Evolutionary conservation across 2,797 vertebrate species (phyloP), one percentile per base, ranked within the genome.

Genomic region (Nannoperca australis): DNA sequence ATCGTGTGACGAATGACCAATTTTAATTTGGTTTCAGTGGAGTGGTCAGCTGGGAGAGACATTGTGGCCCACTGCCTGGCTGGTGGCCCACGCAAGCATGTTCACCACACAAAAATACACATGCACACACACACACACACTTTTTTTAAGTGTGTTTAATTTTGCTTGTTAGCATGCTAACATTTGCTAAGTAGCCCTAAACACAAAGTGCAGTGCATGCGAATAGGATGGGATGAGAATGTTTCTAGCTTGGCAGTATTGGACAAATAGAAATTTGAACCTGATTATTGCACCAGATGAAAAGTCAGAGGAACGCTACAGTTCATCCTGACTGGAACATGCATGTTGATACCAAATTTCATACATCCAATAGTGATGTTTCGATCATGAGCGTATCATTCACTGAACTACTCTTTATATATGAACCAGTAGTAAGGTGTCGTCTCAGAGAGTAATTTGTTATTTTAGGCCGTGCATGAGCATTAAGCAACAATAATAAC

Each of bases 1-100:
- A 82, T 86, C 66, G 27, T 73, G 84, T 85, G 88, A 90, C 47
- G 3, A 91, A 85, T 82, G 78, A 86, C 68, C 80, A 73, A 80
- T 85, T 88, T 89, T 56, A 79, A 89, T 88, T 86, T 85, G 76
- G 74, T 76, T 86, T 87, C 63, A 63, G 47, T 32, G 55, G 49
- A 75, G 56, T 10, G 47, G 88, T 84, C 86, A 66, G 54, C 66
- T 70, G 85, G 79, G 85, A 93, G 81, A 17, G 0, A 84, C 79
- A 55, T 67, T 54, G 53, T 10, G 70, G 44, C 44, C 3, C 10
- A 7, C 20, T 2, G 38, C 53, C 76, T 88, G 81, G 76, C 64
- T 44, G 34, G 8, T 38, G 22, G 20, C 61, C 73, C 54, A 44
- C 22, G 5, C 38, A 27, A 34, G 77, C 63, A 60, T 69, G 14